Evolutionary conservation across 2,113 vertebrate genomes (phyloP).

Genomic region (Capra hircus): DNA sequence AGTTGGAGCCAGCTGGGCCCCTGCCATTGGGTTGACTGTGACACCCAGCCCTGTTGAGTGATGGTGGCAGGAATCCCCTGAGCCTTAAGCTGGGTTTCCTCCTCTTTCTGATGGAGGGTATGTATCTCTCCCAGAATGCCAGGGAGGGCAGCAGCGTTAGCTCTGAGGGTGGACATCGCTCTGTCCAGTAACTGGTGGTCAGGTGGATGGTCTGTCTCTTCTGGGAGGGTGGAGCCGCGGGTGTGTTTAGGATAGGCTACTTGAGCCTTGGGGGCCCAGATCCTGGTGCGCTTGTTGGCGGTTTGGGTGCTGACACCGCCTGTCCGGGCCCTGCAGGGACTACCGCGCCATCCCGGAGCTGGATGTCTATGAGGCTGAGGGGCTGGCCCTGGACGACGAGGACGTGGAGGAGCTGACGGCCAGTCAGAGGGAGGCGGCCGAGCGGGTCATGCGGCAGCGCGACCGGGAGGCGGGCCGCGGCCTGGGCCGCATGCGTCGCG

Average conservation of each 20-base stretch:
- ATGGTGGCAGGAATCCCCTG: not conserved
- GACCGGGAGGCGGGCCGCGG: constrained; percentile 87
- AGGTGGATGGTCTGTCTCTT: not conserved
- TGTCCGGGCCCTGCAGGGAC: constrained; percentile 81
- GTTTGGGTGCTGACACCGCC: not conserved
- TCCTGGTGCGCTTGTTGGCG: not conserved
- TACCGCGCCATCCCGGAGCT: constrained; percentile 94
- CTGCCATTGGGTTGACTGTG: not conserved
- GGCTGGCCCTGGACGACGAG: constrained; percentile 91
- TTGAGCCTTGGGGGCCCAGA: not conserved
- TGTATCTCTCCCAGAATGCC: not conserved
- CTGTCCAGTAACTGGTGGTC: not conserved
- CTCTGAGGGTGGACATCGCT: not conserved
- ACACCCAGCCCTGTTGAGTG: not conserved
- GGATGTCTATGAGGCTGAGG: constrained; percentile 92
- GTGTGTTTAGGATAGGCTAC: not conserved
- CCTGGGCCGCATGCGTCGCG: constrained; percentile 88
- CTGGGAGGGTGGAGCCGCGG: not conserved
- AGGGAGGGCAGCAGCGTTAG: not conserved
- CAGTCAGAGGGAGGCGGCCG: constrained; percentile 90
- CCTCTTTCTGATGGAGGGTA: not conserved
- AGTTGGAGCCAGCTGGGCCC: not conserved
- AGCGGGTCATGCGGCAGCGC: constrained; percentile 90
- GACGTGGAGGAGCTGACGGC: constrained; percentile 93
- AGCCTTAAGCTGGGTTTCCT: not conserved